Conservation (phyloP, 2,113 vertebrate species). For the Tringa solitaria region DNA sequence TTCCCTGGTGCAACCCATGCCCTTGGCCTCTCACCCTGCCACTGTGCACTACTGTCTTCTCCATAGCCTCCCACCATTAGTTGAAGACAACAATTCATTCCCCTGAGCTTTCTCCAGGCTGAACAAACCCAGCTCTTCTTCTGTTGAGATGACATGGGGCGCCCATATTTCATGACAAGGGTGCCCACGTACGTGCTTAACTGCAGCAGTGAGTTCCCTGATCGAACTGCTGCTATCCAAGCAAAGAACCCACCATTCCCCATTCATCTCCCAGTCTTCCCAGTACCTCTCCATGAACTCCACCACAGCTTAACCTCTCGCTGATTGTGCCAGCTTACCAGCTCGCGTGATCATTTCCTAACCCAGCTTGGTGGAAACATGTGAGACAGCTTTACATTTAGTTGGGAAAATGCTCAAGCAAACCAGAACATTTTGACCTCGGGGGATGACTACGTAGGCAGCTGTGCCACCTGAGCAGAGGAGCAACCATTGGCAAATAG, state of each 20-base stretch:
- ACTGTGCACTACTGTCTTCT: neutral
- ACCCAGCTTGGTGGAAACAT: neutral
- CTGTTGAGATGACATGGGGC: neutral
- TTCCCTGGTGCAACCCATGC: neutral
- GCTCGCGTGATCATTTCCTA: neutral
- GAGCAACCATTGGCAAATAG: neutral
- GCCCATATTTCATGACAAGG: neutral
- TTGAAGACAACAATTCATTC: neutral
- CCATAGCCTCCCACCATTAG: neutral
- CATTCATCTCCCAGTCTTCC: neutral
- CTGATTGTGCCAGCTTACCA: neutral
- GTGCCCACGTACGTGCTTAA: rapidly evolving
- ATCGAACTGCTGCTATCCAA: neutral
- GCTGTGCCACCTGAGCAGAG: neutral
- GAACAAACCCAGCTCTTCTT: neutral
- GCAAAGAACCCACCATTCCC: neutral
- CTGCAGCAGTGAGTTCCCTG: neutral
- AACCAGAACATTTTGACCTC: neutral
- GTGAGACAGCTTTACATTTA: neutral
- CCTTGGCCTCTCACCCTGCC: neutral
- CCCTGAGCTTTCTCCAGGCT: neutral
- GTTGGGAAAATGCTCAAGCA: neutral
- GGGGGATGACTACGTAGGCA: neutral
- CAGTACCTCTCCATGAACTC: neutral
- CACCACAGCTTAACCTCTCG: neutral